phyloP scores from a whole-genome alignment of 2,797 vertebrate genomes.

The Adrianichthys oophorus region DNA sequence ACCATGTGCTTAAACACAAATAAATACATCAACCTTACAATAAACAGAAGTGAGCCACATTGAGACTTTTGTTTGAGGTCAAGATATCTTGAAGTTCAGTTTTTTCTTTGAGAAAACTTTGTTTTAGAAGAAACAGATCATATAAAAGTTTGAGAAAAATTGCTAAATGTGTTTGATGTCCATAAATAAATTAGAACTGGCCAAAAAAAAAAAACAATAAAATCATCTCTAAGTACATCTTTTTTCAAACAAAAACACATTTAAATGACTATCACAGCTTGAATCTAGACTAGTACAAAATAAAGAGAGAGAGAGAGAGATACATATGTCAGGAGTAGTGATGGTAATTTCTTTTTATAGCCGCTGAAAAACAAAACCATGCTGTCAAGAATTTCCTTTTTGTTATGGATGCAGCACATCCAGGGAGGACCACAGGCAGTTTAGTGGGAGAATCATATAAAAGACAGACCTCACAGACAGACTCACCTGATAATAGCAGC shows the following conservation, averaged over 20 bases:
- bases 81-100: too few species aligned
- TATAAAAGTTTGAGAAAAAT: not conserved
- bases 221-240: too few species aligned
- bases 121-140: not conserved
- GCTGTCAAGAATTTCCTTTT: not conserved
- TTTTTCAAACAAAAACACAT: too few species aligned
- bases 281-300: too few species aligned
- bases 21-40: not conserved
- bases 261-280: too few species aligned
- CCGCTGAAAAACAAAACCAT: not conserved
- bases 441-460: not conserved
- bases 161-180: not conserved
- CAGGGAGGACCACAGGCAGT: not conserved
- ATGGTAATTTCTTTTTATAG: too few species aligned
- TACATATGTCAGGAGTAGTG: too few species aligned
- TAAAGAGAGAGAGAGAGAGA: too few species aligned
- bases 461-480: not conserved
- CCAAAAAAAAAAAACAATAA: too few species aligned
- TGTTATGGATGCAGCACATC: not conserved
- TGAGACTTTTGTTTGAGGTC: too few species aligned
- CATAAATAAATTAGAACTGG: not conserved
- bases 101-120: not conserved
- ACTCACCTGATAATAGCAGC: slow-evolving; percentile 1
- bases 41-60: too few species aligned
- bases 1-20: not conserved